These are phyloP conservation scores for Apodemia zela DNA, from an alignment of 2,888 invertebrate genomes.

Conservation along the genomic window DNA sequence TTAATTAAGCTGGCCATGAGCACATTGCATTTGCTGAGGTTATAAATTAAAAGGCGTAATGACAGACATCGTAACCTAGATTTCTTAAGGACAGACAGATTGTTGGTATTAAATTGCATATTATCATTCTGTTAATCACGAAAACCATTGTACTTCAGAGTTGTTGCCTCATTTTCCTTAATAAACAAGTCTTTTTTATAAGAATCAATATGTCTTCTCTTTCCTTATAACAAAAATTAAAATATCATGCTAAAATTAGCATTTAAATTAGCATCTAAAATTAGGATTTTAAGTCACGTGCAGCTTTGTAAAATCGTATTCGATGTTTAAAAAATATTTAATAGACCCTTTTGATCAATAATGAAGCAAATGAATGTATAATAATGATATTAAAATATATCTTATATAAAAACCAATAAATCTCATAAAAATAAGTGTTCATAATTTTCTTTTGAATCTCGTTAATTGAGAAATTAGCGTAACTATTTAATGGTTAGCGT, in stretches of 20 bases:
- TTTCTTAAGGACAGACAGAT: conserved; percentile 30
- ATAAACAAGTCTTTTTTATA: neutral
- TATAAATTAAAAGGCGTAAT: conserved; percentile 34
- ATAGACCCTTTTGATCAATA: too few relatives aligned
- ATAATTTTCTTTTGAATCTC: too few relatives aligned
- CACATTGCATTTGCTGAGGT: conserved; percentile 25
- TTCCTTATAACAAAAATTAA: too few relatives aligned
- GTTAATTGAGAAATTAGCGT: too few relatives aligned
- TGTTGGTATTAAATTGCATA: conserved; percentile 26
- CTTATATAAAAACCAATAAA: neutral
- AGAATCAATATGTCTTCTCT: too few relatives aligned
- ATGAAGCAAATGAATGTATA: neutral
- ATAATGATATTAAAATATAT: too few relatives aligned
- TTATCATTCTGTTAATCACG: conserved; percentile 1
- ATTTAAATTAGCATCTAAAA: neutral
- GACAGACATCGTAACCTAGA: conserved; percentile 32
- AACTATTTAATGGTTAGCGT: too few relatives aligned
- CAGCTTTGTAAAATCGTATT: neutral
- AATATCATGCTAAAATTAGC: too few relatives aligned
- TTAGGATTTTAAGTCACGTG: neutral
- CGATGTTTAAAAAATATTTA: neutral
- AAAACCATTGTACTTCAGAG: conserved; percentile 1
- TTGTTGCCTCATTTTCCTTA: neutral
- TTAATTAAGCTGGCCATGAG: conserved; percentile 16
- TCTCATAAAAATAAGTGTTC: neutral